These are phyloP conservation scores for Pseudomyrmex cubaensis DNA, from an alignment of 1,140 invertebrate genomes.

Conservation along the genomic window DNA sequence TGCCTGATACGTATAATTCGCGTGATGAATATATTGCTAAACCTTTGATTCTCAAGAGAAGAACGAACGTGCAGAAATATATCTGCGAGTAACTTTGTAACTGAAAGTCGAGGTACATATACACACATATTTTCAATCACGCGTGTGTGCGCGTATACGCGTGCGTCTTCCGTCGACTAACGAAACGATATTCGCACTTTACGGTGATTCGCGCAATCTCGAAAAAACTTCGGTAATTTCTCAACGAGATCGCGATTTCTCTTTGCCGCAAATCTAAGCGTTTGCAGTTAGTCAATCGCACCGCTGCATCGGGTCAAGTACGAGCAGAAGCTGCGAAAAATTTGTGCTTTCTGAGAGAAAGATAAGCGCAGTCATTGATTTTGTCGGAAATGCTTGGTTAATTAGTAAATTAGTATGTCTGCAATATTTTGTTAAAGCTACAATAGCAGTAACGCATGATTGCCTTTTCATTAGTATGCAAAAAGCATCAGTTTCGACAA, in stretches of 20 bases:
- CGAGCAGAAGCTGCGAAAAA: conserved; percentile 18
- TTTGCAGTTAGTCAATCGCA: conserved; percentile 24
- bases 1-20: neutral
- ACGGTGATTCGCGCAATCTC: conserved; percentile 16
- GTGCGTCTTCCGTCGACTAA: neutral
- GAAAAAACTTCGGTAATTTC: conserved; percentile 27
- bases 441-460: no score
- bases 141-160: neutral
- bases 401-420: no score
- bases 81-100: neutral
- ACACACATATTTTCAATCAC: no score
- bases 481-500: no score
- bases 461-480: no score
- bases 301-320: conserved; percentile 29
- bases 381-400: no score
- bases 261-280: conserved; percentile 21
- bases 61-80: neutral
- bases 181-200: neutral
- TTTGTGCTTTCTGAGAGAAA: neutral
- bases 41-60: conserved; percentile 5
- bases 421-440: no score
- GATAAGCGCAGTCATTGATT: neutral
- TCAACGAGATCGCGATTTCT: conserved; percentile 21
- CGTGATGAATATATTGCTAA: neutral
- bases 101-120: neutral